Conservation (phyloP, 2,113 vertebrate species). For the Casuarius casuarius region DNA sequence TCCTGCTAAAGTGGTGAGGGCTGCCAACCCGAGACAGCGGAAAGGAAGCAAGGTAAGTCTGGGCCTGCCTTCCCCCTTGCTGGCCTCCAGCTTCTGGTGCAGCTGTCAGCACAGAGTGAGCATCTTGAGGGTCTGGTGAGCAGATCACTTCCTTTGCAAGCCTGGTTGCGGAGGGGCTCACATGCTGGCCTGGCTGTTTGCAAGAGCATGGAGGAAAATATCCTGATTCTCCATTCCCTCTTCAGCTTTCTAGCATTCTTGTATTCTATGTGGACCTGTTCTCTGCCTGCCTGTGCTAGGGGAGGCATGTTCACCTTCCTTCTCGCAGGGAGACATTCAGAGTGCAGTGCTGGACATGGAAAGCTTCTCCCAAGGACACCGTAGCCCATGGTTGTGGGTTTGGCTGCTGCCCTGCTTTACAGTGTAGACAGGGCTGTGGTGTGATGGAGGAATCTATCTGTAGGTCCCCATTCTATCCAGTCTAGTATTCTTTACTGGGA, state of each 20-base stretch:
- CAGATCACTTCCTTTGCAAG: background rate
- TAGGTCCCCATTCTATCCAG: background rate
- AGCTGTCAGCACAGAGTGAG: background rate
- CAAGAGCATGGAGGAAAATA: background rate
- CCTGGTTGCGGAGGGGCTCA: background rate
- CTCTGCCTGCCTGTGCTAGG: background rate
- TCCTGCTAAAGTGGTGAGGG: slow-evolving; percentile 93
- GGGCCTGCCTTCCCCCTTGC: rapidly evolving
- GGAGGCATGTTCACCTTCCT: background rate
- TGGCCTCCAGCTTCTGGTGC: background rate
- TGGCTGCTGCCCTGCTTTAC: background rate
- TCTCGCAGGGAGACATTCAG: background rate
- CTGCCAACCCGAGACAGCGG: slow-evolving; percentile 86
- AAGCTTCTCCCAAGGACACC: background rate
- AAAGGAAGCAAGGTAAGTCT: slow-evolving; percentile 94
- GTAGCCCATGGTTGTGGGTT: background rate
- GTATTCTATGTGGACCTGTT: background rate
- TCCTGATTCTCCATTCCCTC: background rate
- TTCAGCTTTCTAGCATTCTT: background rate
- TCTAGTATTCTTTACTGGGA: background rate
- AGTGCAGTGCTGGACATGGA: background rate
- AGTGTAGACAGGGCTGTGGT: background rate
- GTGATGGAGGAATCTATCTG: background rate
- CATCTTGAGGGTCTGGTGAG: background rate
- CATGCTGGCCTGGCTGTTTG: background rate